Evolutionary conservation across 1,140 invertebrate genomes (phyloP).

Genomic region (Drosophila orosa): DNA sequence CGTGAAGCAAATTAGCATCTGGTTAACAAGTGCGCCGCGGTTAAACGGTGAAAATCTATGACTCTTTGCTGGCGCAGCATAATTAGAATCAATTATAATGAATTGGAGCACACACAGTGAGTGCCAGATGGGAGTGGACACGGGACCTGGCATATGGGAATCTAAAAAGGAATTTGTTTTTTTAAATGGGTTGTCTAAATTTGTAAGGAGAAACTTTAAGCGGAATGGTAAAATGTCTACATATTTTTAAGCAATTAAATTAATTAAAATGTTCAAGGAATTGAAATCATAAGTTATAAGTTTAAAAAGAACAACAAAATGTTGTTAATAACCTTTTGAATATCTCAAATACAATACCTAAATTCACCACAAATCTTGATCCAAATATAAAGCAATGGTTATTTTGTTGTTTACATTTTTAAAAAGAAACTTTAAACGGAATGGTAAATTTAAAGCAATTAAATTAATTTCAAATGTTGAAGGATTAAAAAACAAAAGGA

Average conservation of each 20-base stretch:
- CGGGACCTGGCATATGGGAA: not conserved
- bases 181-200: not conserved
- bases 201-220: not conserved
- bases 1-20: conserved; percentile 64
- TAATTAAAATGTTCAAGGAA: not conserved
- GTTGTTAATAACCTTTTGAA: not conserved
- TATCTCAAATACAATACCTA: no score
- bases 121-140: conserved; percentile 38
- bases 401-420: no score
- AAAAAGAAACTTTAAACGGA: no score
- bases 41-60: conserved; percentile 77
- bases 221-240: not conserved
- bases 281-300: not conserved
- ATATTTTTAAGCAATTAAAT: not conserved
- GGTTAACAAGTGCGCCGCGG: conserved; percentile 78
- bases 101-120: conserved; percentile 59
- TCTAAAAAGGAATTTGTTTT: not conserved
- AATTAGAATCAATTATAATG: conserved; percentile 75
- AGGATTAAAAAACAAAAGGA: no score
- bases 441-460: no score
- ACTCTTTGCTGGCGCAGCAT: conserved; percentile 62
- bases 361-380: not conserved
- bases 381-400: no score
- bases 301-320: no score
- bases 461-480: no score